Evolutionary conservation across 2,888 invertebrate species (phyloP), one percentile per base, ranked within the genome.

Genomic region (Andrena bicolor): DNA sequence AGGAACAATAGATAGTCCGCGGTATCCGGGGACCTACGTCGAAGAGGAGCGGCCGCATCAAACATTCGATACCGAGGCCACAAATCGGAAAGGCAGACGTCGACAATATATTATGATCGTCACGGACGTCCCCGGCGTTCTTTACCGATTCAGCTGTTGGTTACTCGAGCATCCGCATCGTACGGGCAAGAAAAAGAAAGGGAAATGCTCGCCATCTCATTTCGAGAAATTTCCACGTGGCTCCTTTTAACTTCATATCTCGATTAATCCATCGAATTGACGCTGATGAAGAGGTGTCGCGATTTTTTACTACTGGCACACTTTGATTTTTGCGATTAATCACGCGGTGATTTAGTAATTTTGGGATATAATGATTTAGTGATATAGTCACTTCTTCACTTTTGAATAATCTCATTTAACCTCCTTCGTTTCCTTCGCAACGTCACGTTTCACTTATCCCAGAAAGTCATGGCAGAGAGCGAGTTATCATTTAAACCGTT

Each of bases 1-100:
- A 91, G 83, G 90, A 90, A 92, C 90, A 91, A 91, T 92, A 91
- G 91, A 91, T 89, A 89, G 88, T 76, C 88, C 75, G 77, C 80
- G 75, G 82, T 79, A 85, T 82, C 86, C 81, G 41, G 81, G 86
- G 90, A 91, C 90, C 90, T 87, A 88, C 90, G 87, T 84, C 89
- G 90, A 87, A 86, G 89, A 88, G 80, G 80, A 85, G 89, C 89
- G 90, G 90, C 86, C 86, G 89, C 91, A 90, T 91, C 92, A 91
- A 91, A 91, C 88, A 88, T 84, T 85, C 80, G 83, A 86, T 82
- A 65, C 82, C 80, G 77, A 75, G 69, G 82, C 82, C 85, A 82
- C 88, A 86, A 86, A 87, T 85, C 85, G 86, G 82, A 85, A 86
- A 83, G 88, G 69, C 80, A 80, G 84, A 88, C 86, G 81, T 84